Conservation (phyloP, 1,140 invertebrate genomes). For the Calliphora vicina region DNA sequence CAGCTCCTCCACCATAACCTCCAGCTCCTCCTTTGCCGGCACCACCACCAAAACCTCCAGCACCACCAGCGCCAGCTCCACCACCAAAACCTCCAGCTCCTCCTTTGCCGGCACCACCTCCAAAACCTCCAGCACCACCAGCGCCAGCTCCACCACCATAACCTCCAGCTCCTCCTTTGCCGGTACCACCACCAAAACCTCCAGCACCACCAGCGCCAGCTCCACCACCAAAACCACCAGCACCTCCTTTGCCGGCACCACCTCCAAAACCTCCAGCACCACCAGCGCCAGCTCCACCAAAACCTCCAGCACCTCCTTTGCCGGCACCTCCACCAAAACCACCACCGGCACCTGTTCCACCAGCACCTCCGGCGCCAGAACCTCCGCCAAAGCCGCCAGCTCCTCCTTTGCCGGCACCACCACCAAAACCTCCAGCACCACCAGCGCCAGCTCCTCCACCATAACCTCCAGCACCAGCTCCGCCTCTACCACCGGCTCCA, state of each 20-base stretch:
- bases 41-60: slow-evolving; percentile 47
- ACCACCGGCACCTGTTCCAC: slow-evolving; percentile 62
- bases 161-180: slow-evolving; percentile 47
- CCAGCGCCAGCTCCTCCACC: slow-evolving; percentile 6
- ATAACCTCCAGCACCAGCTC: slow-evolving; percentile 2
- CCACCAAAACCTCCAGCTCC: not conserved
- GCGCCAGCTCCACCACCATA: slow-evolving; percentile 42
- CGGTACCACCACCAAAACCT: slow-evolving; percentile 19
- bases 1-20: too few relatives aligned
- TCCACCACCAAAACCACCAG: slow-evolving; percentile 61
- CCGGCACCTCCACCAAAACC: slow-evolving; percentile 60
- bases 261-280: slow-evolving; percentile 62
- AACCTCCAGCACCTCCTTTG: slow-evolving; percentile 60
- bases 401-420: not conserved
- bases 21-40: slow-evolving; percentile 55
- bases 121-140: slow-evolving; percentile 42
- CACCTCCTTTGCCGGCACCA: slow-evolving; percentile 55
- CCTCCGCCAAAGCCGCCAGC: slow-evolving; percentile 43
- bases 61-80: slow-evolving; percentile 48
- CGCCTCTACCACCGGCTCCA: slow-evolving; percentile 15
- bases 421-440: not conserved
- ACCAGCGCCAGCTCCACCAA: slow-evolving; percentile 62
- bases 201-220: slow-evolving; percentile 42
- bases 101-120: slow-evolving; percentile 52
- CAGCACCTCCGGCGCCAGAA: slow-evolving; percentile 54